These are phyloP conservation scores for Drosophila pectinifera DNA, from an alignment of 1,140 invertebrate species.

Conservation along the genomic window DNA sequence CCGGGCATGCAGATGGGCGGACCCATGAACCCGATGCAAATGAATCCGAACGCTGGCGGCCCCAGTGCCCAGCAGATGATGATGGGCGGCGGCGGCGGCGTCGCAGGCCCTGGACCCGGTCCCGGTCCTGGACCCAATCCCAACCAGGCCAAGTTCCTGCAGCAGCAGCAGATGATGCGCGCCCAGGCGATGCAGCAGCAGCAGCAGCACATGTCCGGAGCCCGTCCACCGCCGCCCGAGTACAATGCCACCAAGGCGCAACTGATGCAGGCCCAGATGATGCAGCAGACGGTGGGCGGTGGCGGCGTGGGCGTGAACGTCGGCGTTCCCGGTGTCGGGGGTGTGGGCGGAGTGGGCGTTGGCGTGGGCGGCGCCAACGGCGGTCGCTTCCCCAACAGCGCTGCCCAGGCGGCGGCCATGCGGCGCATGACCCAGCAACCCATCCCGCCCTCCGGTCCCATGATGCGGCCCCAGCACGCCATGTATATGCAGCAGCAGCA, in stretches of 20 bases:
- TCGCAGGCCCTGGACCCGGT: conserved; percentile 44
- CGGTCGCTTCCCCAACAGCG: conserved; percentile 84
- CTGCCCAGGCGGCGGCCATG: conserved; percentile 86
- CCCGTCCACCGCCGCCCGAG: conserved; percentile 90
- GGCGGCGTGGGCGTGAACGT: conserved; percentile 75
- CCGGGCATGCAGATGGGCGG: conserved; percentile 80
- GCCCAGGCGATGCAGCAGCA: conserved; percentile 85
- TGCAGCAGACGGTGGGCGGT: conserved; percentile 85
- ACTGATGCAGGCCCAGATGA: conserved; percentile 86
- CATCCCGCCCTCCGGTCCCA: conserved; percentile 89
- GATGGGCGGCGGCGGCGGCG: conserved; percentile 49
- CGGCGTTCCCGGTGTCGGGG: conserved; percentile 78
- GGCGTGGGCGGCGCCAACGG: conserved; percentile 78
- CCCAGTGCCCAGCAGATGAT: conserved; percentile 61
- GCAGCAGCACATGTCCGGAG: conserved; percentile 85
- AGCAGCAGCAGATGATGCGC: conserved; percentile 85
- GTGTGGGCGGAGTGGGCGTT: conserved; percentile 79
- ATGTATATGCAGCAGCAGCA: conserved; percentile 86
- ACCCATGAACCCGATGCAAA: conserved; percentile 72
- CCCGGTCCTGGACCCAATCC: conserved; percentile 85
- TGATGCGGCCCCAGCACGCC: conserved; percentile 88
- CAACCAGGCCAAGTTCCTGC: conserved; percentile 88
- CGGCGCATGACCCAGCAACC: conserved; percentile 88
- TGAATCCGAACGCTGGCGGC: conserved; percentile 66
- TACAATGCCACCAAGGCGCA: conserved; percentile 89